phyloP scores from a whole-genome alignment of 2,113 vertebrate genomes.

The Platysteira castanea region DNA sequence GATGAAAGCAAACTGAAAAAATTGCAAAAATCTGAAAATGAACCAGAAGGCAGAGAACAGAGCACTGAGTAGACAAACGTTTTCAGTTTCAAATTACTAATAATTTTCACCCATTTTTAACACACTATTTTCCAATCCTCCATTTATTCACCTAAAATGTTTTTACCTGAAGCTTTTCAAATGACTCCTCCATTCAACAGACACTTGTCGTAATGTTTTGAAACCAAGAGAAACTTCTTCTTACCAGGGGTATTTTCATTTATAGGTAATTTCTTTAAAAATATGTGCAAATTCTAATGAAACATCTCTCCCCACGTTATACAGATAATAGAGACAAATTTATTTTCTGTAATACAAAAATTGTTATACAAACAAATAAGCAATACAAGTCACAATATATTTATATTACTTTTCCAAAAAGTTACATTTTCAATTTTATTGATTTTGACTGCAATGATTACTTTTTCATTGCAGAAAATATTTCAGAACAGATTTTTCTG shows the following conservation, averaged over 20 bases:
- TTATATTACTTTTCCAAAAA: neutral
- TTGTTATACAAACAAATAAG: neutral
- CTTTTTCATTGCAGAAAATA: neutral
- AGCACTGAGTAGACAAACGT: neutral
- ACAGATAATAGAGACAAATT: neutral
- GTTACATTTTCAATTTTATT: neutral
- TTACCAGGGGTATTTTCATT: neutral
- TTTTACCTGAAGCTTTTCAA: neutral
- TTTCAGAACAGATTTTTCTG: neutral
- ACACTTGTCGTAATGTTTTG: neutral
- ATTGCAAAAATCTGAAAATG: neutral
- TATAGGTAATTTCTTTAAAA: neutral
- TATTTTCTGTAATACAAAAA: neutral
- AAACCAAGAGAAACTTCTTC: neutral
- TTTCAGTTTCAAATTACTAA: slow-evolving; percentile 16
- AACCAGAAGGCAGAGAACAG: slow-evolving; percentile 13
- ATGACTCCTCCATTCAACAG: neutral
- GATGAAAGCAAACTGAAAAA: slow-evolving; percentile 24
- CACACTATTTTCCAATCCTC: neutral
- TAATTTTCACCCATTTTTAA: neutral
- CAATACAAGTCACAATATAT: neutral
- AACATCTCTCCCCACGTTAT: neutral
- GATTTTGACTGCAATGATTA: neutral
- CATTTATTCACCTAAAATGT: neutral
- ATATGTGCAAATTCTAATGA: neutral